phyloP scores from a whole-genome alignment of 2,113 vertebrate species.

The Platysteira castanea region DNA sequence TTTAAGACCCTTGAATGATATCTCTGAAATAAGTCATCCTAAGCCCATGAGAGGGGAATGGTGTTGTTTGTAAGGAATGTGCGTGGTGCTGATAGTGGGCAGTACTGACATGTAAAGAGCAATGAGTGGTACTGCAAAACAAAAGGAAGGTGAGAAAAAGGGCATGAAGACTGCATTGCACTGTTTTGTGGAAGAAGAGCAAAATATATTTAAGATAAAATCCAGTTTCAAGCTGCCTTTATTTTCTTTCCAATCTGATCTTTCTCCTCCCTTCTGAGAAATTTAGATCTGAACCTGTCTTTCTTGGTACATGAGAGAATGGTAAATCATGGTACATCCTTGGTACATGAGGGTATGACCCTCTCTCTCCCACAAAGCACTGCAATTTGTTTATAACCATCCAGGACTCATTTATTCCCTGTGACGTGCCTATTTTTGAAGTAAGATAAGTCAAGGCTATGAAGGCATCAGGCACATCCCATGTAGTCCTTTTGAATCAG shows the following conservation, averaged over 20 bases:
- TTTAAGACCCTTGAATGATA: conserved; percentile 12
- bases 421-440: background rate
- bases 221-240: background rate
- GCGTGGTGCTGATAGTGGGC: background rate
- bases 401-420: background rate
- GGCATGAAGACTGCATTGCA: background rate
- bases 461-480: background rate
- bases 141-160: conserved; percentile 10
- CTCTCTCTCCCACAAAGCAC: background rate
- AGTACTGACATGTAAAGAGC: background rate
- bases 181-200: background rate
- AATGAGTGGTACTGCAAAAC: background rate
- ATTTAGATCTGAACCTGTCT: background rate
- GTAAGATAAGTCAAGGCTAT: background rate
- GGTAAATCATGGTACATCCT: background rate
- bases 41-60: background rate
- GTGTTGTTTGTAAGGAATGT: conserved; percentile 2
- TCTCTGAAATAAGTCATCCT: conserved; percentile 12
- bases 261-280: background rate
- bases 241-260: background rate
- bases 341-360: background rate
- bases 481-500: background rate
- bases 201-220: background rate
- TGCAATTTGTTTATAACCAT: background rate
- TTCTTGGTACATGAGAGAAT: background rate